Evolutionary conservation across 2,888 invertebrate genomes (phyloP).

Genomic region (Pinctada fucata): DNA sequence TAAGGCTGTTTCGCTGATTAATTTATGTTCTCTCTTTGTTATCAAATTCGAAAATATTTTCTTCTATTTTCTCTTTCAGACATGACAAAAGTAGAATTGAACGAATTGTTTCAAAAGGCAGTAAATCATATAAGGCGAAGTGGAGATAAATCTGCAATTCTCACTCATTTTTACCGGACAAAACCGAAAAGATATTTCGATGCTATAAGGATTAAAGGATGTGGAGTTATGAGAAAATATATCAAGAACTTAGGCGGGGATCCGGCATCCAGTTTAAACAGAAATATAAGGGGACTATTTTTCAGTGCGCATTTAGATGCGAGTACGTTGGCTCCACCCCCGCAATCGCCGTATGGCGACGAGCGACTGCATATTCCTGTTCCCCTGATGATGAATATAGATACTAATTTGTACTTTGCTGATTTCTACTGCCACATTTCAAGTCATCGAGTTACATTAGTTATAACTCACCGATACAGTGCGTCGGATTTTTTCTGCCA

Average conservation of each 20-base stretch:
- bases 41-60: too few species aligned
- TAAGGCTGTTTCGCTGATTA: too few species aligned
- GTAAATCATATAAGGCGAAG: background rate
- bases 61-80: background rate
- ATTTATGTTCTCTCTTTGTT: too few species aligned
- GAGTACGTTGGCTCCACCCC: slow-evolving; percentile 59
- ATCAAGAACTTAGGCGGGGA: slow-evolving; percentile 35
- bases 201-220: background rate
- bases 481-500: slow-evolving; percentile 34
- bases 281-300: slow-evolving; percentile 44
- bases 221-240: slow-evolving; percentile 29
- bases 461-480: slow-evolving; percentile 46
- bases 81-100: background rate
- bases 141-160: background rate
- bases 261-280: slow-evolving; percentile 22
- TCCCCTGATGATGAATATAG: slow-evolving; percentile 19
- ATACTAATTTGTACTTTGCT: slow-evolving; percentile 66
- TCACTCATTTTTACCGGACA: slow-evolving; percentile 30
- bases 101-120: background rate
- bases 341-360: slow-evolving; percentile 41
- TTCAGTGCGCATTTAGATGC: slow-evolving; percentile 67
- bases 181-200: slow-evolving; percentile 24
- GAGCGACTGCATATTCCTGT: slow-evolving; percentile 37
- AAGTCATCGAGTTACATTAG: slow-evolving; percentile 71
- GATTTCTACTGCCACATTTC: slow-evolving; percentile 74